A percentile compares a stretch with the other conserved stretches of the same genome.
phyloP scores from a whole-genome alignment of 2,113 vertebrate species.

The Ginglymostoma cirratum region DNA sequence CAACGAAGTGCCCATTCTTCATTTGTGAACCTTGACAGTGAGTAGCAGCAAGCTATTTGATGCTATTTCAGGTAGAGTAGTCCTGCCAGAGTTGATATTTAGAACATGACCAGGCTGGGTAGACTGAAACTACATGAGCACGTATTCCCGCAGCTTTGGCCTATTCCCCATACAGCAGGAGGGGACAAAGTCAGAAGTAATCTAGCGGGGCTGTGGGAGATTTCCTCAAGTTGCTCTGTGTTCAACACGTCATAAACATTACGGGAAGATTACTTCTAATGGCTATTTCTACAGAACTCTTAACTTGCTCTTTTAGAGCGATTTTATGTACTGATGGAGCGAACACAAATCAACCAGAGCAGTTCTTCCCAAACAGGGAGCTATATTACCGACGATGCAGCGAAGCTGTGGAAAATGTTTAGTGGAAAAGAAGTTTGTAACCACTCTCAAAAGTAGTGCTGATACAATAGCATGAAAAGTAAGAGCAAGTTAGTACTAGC shows the following conservation, averaged over 20 bases:
- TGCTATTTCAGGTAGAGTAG: slow-evolving; percentile 8
- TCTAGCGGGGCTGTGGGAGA: not conserved
- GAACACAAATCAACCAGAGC: not conserved
- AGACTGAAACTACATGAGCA: not conserved
- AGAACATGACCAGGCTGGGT: not conserved
- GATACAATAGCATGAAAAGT: not conserved
- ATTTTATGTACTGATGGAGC: not conserved
- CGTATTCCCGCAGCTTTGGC: not conserved
- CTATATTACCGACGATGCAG: not conserved
- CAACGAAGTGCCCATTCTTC: not conserved
- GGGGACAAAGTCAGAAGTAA: not conserved
- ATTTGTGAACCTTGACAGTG: slow-evolving; percentile 16
- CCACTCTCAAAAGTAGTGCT: not conserved
- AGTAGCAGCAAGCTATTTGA: not conserved
- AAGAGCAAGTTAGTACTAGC: not conserved
- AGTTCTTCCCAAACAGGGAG: not conserved
- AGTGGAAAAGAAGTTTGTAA: not conserved
- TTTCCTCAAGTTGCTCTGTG: not conserved
- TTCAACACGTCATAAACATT: not conserved
- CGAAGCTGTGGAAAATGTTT: not conserved
- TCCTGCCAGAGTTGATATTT: not conserved
- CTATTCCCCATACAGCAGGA: not conserved
- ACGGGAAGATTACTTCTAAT: not conserved
- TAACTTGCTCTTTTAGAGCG: not conserved
- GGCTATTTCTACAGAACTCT: not conserved